Base-by-base conservation (phyloP, 1,140 invertebrate genomes). In the Chelonus insularis region DNA sequence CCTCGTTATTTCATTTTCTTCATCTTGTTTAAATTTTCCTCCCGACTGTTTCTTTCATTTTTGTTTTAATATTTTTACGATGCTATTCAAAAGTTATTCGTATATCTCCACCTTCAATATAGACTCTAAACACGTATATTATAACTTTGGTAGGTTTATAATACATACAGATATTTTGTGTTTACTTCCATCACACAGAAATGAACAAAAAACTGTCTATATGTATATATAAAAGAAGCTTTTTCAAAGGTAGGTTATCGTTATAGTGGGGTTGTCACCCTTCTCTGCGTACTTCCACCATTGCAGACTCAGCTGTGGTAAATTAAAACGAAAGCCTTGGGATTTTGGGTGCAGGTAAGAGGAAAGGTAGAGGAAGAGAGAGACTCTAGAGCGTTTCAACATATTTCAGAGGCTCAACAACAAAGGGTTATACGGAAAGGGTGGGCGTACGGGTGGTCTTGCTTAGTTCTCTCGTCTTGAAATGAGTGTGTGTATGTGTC, bases 331-430 rank as follows among this genome's bases (percentile, higher is more conserved):
- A 50, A 67, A 69, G 58, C 21, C 62, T 43, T 37, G 45, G 43
- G 60, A 62, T 60, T 64, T 67, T 66, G 39, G 41, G 16, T 36
- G 47, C 58, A 60, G 58, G 58, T 60, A 52, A 54, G 11, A 39
- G 16, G 43, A 37, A 12, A 12, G 29, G 47, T 6, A 39, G 36
- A 23, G 55, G 12, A 50, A 12, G 57, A 41, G 47, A 25, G 20
- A 0, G 36, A 45, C 57, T 65, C 58, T 34, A 43, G 41, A 61
- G 68, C 39, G 54, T 34, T 41, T 16, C 36, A 54, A 59, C 60
- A 67, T 72, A 72, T 70, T 72, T 72, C 64, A 70, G 70, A 66
- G 59, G 57, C 60, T 18, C 52, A 7, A 23, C 41, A 52, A 72
- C 70, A 70, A 70, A 60, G 58, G 48, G 58, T 60, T 51, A n/a